Conservation (phyloP, 1,140 invertebrate genomes). For the Heterodera schachtii region DNA sequence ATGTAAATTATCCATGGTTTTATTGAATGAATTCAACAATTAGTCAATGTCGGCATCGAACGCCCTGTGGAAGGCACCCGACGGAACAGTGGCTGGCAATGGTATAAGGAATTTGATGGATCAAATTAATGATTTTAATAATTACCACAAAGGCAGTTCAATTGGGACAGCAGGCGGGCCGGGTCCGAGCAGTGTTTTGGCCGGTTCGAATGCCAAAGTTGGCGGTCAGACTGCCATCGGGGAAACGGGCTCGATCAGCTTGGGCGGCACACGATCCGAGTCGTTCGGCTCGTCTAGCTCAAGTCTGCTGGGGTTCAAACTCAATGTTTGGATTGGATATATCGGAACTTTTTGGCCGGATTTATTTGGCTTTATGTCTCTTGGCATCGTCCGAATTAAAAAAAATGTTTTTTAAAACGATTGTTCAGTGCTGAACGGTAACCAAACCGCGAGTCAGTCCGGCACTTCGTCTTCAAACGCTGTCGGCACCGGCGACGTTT, state of each 20-base stretch:
- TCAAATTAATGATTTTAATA: background rate
- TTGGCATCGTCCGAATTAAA: too few species aligned
- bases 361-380: too few species aligned
- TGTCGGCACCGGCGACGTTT: background rate
- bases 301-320: background rate
- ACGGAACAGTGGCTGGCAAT: slow-evolving; percentile 18
- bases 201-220: slow-evolving; percentile 17
- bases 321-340: too few species aligned
- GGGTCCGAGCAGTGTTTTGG: background rate
- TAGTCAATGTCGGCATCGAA: slow-evolving; percentile 20
- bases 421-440: background rate
- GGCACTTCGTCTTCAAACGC: background rate
- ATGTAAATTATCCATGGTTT: background rate
- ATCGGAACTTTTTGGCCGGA: too few species aligned
- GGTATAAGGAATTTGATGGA: slow-evolving; percentile 16
- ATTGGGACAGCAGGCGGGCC: background rate
- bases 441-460: background rate
- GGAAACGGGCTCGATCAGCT: background rate
- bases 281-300: background rate
- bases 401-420: slow-evolving; percentile 8
- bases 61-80: slow-evolving; percentile 19
- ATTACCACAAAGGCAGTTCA: slow-evolving; percentile 9
- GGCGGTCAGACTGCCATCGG: background rate
- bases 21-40: background rate
- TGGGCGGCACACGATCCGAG: background rate